These are phyloP conservation scores for Botia almorhae DNA, from an alignment of 2,797 vertebrate species.

Conservation along the genomic window DNA sequence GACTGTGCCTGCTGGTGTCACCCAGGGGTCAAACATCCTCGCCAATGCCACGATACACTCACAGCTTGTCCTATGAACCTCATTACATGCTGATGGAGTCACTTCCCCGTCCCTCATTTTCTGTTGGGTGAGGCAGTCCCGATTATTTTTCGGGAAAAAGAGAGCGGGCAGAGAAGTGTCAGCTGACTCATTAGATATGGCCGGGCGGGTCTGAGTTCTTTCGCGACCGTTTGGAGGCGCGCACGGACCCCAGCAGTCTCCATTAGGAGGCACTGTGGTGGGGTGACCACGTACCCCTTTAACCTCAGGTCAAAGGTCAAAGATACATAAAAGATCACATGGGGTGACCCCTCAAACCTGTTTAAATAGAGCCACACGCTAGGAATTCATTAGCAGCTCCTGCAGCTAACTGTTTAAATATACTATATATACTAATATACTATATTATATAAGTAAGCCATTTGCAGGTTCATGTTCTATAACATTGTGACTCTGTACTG, in stretches of 20 bases:
- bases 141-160: constrained; percentile 65
- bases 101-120: constrained; percentile 69
- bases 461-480: too few relatives aligned
- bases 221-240: constrained; percentile 83
- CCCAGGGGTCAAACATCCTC: constrained; percentile 80
- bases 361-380: constrained; percentile 69
- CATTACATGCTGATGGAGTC: constrained; percentile 90
- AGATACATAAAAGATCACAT: constrained; percentile 95
- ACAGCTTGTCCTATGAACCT: constrained; percentile 85
- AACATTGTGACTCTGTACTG: too few relatives aligned
- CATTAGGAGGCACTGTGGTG: constrained; percentile 85
- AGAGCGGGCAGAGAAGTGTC: constrained; percentile 70
- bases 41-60: constrained; percentile 52
- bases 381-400: constrained; percentile 82
- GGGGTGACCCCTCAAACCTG: constrained; percentile 43
- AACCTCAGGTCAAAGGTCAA: constrained; percentile 94
- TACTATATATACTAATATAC: too few relatives aligned
- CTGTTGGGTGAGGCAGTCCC: constrained; percentile 65
- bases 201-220: constrained; percentile 78
- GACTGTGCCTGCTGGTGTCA: constrained; percentile 76
- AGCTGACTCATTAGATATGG: constrained; percentile 89
- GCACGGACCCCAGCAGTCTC: constrained; percentile 87
- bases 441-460: too few relatives aligned
- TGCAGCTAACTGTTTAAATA: too few relatives aligned
- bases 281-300: constrained; percentile 82